Conservation (phyloP, 2,888 invertebrate genomes). For the Hololepta plana region DNA sequence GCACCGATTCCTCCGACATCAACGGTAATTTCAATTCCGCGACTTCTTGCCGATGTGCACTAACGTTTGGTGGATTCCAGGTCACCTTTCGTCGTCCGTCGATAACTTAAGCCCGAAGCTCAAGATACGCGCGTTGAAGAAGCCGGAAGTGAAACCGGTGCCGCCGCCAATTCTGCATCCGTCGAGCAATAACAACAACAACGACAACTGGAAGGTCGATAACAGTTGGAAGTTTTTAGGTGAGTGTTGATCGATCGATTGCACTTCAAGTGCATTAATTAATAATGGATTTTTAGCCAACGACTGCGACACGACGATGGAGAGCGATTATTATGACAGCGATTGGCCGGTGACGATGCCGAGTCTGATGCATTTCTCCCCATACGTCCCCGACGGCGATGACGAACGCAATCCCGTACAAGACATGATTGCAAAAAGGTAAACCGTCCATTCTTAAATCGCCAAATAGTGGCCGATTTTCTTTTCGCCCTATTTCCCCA, state of each 20-base stretch:
- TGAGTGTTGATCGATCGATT: slow-evolving; percentile 23
- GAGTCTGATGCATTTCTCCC: slow-evolving; percentile 27
- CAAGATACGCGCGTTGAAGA: slow-evolving; percentile 20
- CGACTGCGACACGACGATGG: slow-evolving; percentile 28
- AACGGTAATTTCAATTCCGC: slow-evolving; percentile 14
- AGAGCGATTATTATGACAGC: slow-evolving; percentile 36
- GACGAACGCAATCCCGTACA: slow-evolving; percentile 50
- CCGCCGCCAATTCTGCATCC: slow-evolving; percentile 59
- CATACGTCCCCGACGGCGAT: slow-evolving; percentile 31
- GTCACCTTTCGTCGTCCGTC: slow-evolving; percentile 40
- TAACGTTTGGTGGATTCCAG: background rate
- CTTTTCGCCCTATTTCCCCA: background rate
- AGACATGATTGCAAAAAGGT: slow-evolving; percentile 62
- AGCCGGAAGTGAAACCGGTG: slow-evolving; percentile 49
- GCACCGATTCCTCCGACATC: slow-evolving; percentile 25
- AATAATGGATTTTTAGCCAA: slow-evolving; percentile 27
- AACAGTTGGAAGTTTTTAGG: slow-evolving; percentile 84
- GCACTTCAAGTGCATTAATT: slow-evolving; percentile 3
- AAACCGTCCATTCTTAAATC: slow-evolving; percentile 12
- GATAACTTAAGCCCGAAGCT: slow-evolving; percentile 41
- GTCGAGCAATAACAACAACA: slow-evolving; percentile 32
- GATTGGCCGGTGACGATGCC: slow-evolving; percentile 26
- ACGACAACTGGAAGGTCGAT: slow-evolving; percentile 64
- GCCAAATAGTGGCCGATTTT: background rate
- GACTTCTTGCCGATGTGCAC: slow-evolving; percentile 1